phyloP scores from a whole-genome alignment of 2,888 invertebrate genomes.

The Plagodis dolabraria region DNA sequence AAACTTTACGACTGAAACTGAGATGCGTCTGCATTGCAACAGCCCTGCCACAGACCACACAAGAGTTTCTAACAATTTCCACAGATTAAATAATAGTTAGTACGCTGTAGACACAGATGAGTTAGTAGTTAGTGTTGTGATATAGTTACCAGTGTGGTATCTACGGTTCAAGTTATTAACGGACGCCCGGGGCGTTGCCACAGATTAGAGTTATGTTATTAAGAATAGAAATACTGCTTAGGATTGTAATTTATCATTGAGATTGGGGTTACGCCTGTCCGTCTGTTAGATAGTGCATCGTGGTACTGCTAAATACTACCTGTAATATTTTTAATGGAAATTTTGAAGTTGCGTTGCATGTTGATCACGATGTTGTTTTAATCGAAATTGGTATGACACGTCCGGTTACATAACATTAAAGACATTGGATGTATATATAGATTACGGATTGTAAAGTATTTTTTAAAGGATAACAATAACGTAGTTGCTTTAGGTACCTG shows the following conservation, averaged over 20 bases:
- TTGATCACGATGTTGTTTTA: conserved; percentile 1
- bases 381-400: background rate
- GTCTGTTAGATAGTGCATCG: conserved; percentile 24
- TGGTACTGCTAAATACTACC: conserved; percentile 14
- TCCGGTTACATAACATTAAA: background rate
- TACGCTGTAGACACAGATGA: conserved; percentile 3
- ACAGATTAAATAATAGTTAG: conserved; percentile 12
- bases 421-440: too few species aligned
- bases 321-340: conserved; percentile 18
- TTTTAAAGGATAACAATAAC: too few species aligned
- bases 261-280: conserved; percentile 28
- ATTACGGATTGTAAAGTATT: too few species aligned
- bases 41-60: conserved; percentile 30
- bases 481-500: too few species aligned
- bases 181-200: conserved; percentile 63
- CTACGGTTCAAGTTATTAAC: conserved; percentile 60
- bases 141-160: conserved; percentile 13
- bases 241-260: conserved; percentile 42
- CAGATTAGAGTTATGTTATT: conserved; percentile 35
- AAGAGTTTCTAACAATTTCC: conserved; percentile 16
- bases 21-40: conserved; percentile 74
- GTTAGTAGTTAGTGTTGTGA: conserved; percentile 7
- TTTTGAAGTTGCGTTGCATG: conserved; percentile 6
- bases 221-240: conserved; percentile 53
- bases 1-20: conserved; percentile 73